These are phyloP conservation scores for Drosophila sordidapex DNA, from an alignment of 2,888 invertebrate genomes.

Conservation along the genomic window DNA sequence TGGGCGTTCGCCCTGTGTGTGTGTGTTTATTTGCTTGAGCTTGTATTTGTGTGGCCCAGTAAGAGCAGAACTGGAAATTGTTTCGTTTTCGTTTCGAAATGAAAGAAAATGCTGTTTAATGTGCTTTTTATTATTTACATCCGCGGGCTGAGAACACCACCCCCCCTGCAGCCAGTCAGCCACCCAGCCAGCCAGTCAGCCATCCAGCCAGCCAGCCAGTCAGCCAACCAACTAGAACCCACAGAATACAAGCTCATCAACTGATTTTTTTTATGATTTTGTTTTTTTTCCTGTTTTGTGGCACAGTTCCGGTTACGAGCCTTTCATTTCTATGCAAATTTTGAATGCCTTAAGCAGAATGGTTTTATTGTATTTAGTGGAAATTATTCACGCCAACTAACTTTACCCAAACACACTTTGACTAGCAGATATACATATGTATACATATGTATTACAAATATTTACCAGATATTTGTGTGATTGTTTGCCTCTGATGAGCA, in stretches of 20 bases:
- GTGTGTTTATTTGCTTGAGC: neutral
- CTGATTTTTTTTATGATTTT: slow-evolving; percentile 28
- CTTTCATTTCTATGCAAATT: slow-evolving; percentile 81
- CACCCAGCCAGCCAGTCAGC: too few relatives aligned
- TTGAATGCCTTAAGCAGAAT: slow-evolving; percentile 68
- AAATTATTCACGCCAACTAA: slow-evolving; percentile 79
- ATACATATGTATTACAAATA: slow-evolving; percentile 10
- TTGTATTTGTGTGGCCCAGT: slow-evolving; percentile 39
- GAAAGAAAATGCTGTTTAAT: slow-evolving; percentile 80
- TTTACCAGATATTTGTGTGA: slow-evolving; percentile 13
- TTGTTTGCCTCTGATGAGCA: slow-evolving; percentile 24
- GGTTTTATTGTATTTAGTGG: slow-evolving; percentile 76
- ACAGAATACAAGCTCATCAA: slow-evolving; percentile 66
- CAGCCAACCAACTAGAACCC: slow-evolving; percentile 11
- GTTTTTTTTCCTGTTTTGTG: slow-evolving; percentile 53
- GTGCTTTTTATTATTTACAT: slow-evolving; percentile 81
- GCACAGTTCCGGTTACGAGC: slow-evolving; percentile 72
- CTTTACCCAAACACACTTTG: slow-evolving; percentile 37
- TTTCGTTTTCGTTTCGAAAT: slow-evolving; percentile 75
- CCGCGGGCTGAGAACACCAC: slow-evolving; percentile 57
- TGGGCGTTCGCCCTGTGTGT: slow-evolving; percentile 14
- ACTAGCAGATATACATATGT: neutral
- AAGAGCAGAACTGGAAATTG: slow-evolving; percentile 65
- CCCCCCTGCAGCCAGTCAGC: neutral
- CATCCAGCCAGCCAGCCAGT: too few relatives aligned